Evolutionary conservation across 1,140 invertebrate species (phyloP).

Genomic region (Danaus plexippus): DNA sequence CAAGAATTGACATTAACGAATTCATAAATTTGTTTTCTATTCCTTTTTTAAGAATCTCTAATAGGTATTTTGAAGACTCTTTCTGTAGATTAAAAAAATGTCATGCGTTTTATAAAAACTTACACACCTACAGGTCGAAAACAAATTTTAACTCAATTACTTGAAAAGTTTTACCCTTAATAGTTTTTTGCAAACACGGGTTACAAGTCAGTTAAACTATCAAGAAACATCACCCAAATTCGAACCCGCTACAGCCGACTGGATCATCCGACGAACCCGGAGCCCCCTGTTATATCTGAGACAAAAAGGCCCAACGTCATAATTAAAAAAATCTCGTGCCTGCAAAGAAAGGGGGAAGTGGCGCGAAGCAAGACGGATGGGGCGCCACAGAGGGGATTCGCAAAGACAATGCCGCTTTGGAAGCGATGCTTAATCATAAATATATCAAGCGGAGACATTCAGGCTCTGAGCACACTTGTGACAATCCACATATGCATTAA

Average conservation of each 20-base stretch:
- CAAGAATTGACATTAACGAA: too few relatives aligned
- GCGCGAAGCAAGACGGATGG: conserved; percentile 66
- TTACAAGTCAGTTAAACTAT: too few relatives aligned
- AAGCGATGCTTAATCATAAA: conserved; percentile 66
- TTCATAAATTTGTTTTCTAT: too few relatives aligned
- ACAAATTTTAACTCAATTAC: too few relatives aligned
- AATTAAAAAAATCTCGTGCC: conserved; percentile 71
- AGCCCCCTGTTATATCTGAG: conserved; percentile 33
- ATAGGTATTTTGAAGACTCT: too few relatives aligned
- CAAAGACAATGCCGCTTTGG: conserved; percentile 67
- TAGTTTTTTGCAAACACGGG: too few relatives aligned
- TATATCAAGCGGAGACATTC: conserved; percentile 63
- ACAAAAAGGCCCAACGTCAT: conserved; percentile 69
- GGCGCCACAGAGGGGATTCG: conserved; percentile 58
- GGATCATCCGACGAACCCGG: conserved; percentile 14
- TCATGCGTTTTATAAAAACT: neutral
- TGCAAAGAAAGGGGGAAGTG: conserved; percentile 67
- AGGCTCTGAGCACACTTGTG: conserved; percentile 31
- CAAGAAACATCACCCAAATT: conserved; percentile 15
- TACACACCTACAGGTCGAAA: too few relatives aligned
- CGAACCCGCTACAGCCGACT: conserved; percentile 23
- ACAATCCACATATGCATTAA: neutral
- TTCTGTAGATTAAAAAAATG: too few relatives aligned
- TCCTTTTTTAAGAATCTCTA: too few relatives aligned
- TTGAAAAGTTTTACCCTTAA: too few relatives aligned